Conservation (phyloP, 1,140 invertebrate genomes). For the Tyrophagus putrescentiae region DNA sequence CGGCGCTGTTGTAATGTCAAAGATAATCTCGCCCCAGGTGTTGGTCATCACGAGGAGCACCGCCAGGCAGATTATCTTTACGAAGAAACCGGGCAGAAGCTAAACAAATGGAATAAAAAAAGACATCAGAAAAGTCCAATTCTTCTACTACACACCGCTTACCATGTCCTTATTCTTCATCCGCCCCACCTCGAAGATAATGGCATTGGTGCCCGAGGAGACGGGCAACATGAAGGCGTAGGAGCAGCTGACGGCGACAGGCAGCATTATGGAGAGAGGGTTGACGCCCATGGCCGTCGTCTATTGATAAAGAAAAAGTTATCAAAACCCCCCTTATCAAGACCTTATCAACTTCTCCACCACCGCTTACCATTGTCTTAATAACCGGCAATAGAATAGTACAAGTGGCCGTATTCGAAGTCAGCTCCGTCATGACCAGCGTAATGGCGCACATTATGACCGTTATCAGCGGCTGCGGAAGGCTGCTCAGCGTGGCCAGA, state of each 20-base stretch:
- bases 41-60: constrained; percentile 50
- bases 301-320: constrained; percentile 29
- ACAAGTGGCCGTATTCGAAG: constrained; percentile 38
- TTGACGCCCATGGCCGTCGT: constrained; percentile 41
- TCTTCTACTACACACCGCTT: neutral
- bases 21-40: constrained; percentile 44
- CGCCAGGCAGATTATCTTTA: constrained; percentile 55
- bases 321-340: constrained; percentile 1
- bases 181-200: constrained; percentile 54
- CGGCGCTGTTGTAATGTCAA: constrained; percentile 31
- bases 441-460: constrained; percentile 10
- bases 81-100: constrained; percentile 54
- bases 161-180: constrained; percentile 30
- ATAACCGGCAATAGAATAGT: constrained; percentile 39
- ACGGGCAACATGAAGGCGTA: constrained; percentile 62
- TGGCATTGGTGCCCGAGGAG: constrained; percentile 79
- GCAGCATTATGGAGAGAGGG: constrained; percentile 73
- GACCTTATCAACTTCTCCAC: neutral
- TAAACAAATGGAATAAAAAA: constrained; percentile 27
- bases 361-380: constrained; percentile 32
- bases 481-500: neutral
- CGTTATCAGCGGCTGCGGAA: no score
- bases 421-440: constrained; percentile 34
- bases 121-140: neutral
- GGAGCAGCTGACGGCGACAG: constrained; percentile 59